Percentiles rank a stretch among this genome's conserved stretches.
These are phyloP conservation scores for Pherbina coryleti DNA, from an alignment of 2,888 invertebrate species.

Conservation along the genomic window DNA sequence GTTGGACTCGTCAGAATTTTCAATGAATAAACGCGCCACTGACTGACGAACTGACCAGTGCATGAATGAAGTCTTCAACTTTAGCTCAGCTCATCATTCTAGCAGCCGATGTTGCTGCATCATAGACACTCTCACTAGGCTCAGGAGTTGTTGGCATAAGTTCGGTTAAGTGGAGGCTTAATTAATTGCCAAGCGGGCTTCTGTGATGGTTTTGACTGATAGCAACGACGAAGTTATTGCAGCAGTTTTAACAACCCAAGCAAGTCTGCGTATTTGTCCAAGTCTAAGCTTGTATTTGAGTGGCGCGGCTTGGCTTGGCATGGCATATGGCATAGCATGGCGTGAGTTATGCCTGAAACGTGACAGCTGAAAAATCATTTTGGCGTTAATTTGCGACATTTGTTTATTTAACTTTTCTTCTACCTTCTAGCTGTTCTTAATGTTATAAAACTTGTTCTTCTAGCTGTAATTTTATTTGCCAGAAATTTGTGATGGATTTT, in stretches of 20 bases:
- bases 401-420: slow-evolving; percentile 53
- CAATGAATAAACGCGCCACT: not conserved
- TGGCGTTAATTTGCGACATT: slow-evolving; percentile 59
- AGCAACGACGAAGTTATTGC: not conserved
- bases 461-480: not conserved
- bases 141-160: not conserved
- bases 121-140: not conserved
- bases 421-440: not conserved
- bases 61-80: slow-evolving; percentile 29
- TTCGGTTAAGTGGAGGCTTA: slow-evolving; percentile 28
- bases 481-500: not conserved
- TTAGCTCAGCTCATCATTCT: not conserved
- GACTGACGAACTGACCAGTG: not conserved
- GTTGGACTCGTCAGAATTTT: slow-evolving; percentile 31
- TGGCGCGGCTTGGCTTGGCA: not conserved
- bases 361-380: slow-evolving; percentile 59
- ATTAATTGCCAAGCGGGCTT: slow-evolving; percentile 37
- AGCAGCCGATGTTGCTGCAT: not conserved
- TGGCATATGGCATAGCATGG: not conserved
- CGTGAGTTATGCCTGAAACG: slow-evolving; percentile 43
- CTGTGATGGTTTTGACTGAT: slow-evolving; percentile 37
- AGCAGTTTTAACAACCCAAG: not conserved
- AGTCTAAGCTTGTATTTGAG: not conserved
- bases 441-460: too few species aligned
- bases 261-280: not conserved